These are phyloP conservation scores for Pseudococcus viburni DNA, from an alignment of 2,888 invertebrate species.

Conservation along the genomic window DNA sequence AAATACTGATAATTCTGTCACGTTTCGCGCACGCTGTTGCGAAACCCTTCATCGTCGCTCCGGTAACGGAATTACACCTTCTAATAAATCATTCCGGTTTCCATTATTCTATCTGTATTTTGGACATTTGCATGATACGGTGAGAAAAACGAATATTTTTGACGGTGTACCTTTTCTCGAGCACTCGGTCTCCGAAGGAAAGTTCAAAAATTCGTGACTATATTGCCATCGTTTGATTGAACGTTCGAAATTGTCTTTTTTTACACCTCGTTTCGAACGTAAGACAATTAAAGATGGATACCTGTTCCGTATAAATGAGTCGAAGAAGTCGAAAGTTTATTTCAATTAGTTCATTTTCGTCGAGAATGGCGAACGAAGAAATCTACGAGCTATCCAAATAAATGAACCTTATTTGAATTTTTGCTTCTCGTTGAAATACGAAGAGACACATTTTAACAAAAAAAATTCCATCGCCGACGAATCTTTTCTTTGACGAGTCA, in stretches of 20 bases:
- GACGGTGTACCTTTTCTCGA: conserved; percentile 3
- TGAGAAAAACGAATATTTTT: conserved; percentile 9
- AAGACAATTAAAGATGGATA: conserved; percentile 21
- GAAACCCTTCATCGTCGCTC: background rate
- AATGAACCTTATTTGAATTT: conserved; percentile 6
- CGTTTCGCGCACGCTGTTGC: background rate
- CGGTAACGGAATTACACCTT: background rate
- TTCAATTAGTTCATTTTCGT: background rate
- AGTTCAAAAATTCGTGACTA: background rate
- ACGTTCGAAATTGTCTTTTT: background rate
- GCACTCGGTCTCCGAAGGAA: background rate
- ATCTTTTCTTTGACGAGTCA: background rate
- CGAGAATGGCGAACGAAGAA: background rate
- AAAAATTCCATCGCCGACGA: background rate
- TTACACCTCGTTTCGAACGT: background rate
- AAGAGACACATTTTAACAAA: background rate
- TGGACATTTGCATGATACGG: background rate
- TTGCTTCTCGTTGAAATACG: background rate
- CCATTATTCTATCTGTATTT: background rate
- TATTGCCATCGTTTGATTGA: background rate
- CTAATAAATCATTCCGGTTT: conserved; percentile 23
- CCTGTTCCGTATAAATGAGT: background rate
- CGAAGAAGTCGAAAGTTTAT: background rate
- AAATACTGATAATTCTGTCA: conserved; percentile 33
- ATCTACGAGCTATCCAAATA: background rate